These are phyloP conservation scores for Cyphomyrus plagiostoma DNA, from an alignment of 2,113 vertebrate genomes.

Conservation along the genomic window DNA sequence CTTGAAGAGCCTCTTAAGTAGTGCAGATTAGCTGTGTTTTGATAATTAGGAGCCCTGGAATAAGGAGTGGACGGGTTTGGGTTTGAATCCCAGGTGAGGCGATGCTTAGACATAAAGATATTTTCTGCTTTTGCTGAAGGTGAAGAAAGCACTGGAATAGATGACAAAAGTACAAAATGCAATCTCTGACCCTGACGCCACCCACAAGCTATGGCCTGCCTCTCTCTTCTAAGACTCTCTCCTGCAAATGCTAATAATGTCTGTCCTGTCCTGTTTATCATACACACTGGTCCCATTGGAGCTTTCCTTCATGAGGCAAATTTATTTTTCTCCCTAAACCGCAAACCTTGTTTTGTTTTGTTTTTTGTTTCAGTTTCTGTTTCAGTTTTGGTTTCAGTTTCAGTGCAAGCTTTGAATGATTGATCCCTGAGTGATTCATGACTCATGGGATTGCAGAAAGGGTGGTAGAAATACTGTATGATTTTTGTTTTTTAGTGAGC, in stretches of 20 bases:
- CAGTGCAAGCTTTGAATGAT: background rate
- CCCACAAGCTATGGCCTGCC: background rate
- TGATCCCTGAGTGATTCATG: background rate
- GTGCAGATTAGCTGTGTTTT: background rate
- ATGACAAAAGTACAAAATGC: background rate
- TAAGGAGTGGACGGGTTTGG: background rate
- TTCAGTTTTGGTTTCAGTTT: background rate
- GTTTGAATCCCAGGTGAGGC: background rate
- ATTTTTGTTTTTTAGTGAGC: background rate
- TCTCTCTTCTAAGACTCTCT: background rate
- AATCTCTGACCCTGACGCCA: background rate
- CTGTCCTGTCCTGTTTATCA: background rate
- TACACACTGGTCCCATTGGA: background rate
- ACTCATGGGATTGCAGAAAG: background rate
- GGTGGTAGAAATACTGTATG: background rate
- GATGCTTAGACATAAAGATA: background rate
- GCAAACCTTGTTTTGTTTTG: background rate
- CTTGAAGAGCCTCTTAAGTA: background rate
- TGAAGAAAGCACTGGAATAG: background rate
- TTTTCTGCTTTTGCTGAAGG: background rate
- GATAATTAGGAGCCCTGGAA: background rate
- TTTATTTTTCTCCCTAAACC: background rate
- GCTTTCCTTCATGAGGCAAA: background rate
- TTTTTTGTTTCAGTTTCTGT: background rate
- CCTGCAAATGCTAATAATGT: background rate